Evolutionary conservation across 2,797 vertebrate species (phyloP).

Genomic region (Pelobates cultripes): DNA sequence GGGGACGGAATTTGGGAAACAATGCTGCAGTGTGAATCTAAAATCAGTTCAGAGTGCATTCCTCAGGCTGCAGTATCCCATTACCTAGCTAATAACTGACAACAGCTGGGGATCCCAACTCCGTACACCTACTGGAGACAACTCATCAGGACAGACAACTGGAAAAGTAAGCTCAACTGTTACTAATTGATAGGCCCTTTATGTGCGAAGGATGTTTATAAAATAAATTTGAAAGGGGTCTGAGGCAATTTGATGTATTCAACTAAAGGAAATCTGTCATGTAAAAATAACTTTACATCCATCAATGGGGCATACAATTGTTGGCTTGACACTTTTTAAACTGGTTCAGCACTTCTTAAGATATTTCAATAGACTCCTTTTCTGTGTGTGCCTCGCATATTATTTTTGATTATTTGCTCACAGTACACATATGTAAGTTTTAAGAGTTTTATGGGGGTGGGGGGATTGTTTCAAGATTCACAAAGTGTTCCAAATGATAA

Average conservation of each 20-base stretch:
- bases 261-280: neutral
- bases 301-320: neutral
- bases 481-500: no score
- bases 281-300: neutral
- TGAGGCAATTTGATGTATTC: neutral
- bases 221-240: no score
- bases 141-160: slow-evolving; percentile 1
- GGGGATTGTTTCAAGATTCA: no score
- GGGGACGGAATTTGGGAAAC: slow-evolving; percentile 1
- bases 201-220: neutral
- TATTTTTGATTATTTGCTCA: no score
- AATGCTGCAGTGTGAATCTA: slow-evolving; percentile 24
- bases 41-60: slow-evolving; percentile 32
- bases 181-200: slow-evolving; percentile 13
- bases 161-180: slow-evolving; percentile 1
- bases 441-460: no score
- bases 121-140: slow-evolving; percentile 17
- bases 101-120: slow-evolving; percentile 29
- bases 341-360: no score
- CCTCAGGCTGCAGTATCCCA: slow-evolving; percentile 15
- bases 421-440: no score
- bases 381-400: no score
- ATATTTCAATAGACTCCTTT: no score
- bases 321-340: no score
- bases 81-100: slow-evolving; percentile 23